Conservation (phyloP, 1,140 invertebrate genomes). For the Temnothorax longispinosus region DNA sequence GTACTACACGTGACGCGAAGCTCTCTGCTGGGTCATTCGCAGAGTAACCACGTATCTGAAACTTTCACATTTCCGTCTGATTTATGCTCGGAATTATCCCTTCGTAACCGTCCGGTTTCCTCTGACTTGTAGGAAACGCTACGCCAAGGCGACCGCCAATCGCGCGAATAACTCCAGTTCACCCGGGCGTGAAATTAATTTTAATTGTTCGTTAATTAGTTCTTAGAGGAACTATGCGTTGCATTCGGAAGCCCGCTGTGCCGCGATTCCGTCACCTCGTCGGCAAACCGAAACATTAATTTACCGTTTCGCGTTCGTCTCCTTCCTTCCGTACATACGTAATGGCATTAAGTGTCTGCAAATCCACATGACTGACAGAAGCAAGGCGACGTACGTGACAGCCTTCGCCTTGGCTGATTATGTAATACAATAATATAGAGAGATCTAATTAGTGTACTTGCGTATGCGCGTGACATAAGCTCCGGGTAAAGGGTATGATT, state of each 20-base stretch:
- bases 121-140: conserved; percentile 23
- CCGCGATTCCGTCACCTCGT: conserved; percentile 20
- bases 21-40: conserved; percentile 21
- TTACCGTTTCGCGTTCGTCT: neutral
- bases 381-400: conserved; percentile 23
- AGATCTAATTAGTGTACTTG: conserved; percentile 46
- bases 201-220: conserved; percentile 79
- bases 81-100: conserved; percentile 62
- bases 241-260: neutral
- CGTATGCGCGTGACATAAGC: neutral
- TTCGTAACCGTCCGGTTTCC: conserved; percentile 5
- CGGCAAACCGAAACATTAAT: conserved; percentile 49
- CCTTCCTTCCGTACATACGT: conserved; percentile 24
- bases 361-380: conserved; percentile 37
- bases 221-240: conserved; percentile 64
- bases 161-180: conserved; percentile 71
- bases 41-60: conserved; percentile 43
- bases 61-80: conserved; percentile 66
- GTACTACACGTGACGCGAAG: conserved; percentile 17
- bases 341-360: conserved; percentile 45
- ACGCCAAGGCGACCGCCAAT: conserved; percentile 45
- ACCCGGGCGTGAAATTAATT: conserved; percentile 75
- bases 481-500: neutral
- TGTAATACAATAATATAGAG: conserved; percentile 50
- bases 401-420: conserved; percentile 15